Conservation (phyloP, 2,113 vertebrate genomes). For the Cyphomyrus plagiostoma region DNA sequence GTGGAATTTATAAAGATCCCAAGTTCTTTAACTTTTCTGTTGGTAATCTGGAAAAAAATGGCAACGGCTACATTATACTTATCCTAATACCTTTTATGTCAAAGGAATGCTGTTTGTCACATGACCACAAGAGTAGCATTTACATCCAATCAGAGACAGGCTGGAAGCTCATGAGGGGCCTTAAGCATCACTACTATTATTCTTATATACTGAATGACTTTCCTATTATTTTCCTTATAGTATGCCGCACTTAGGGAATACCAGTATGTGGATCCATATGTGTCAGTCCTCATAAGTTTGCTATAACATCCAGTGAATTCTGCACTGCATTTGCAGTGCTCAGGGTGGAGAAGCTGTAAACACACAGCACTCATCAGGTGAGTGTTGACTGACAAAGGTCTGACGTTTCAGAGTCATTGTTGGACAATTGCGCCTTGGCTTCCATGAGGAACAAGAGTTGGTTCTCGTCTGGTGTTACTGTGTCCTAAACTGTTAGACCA, state of each 20-base stretch:
- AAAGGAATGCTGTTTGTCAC: conserved; percentile 23
- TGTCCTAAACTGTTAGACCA: neutral
- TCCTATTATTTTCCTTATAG: neutral
- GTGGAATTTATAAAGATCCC: neutral
- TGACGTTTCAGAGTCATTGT: neutral
- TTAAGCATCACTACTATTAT: neutral
- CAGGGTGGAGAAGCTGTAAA: neutral
- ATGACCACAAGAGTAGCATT: conserved; percentile 33
- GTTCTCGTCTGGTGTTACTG: neutral
- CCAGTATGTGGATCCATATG: neutral
- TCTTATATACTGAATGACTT: neutral
- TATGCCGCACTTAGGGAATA: neutral
- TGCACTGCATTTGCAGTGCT: neutral
- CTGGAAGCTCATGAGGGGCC: neutral
- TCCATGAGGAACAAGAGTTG: neutral
- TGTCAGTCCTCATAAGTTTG: neutral
- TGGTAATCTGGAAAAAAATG: neutral
- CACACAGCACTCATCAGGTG: neutral
- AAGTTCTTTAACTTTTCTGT: neutral
- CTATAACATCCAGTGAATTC: neutral
- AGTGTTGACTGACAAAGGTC: neutral
- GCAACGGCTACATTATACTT: conserved; percentile 14
- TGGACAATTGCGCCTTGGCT: neutral
- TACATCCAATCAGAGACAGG: conserved; percentile 24
- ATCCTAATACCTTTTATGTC: conserved; percentile 21